Evolutionary conservation across 2,113 vertebrate species (phyloP), one percentile per base, ranked within the genome.

Genomic region (Oceanodroma tethys): DNA sequence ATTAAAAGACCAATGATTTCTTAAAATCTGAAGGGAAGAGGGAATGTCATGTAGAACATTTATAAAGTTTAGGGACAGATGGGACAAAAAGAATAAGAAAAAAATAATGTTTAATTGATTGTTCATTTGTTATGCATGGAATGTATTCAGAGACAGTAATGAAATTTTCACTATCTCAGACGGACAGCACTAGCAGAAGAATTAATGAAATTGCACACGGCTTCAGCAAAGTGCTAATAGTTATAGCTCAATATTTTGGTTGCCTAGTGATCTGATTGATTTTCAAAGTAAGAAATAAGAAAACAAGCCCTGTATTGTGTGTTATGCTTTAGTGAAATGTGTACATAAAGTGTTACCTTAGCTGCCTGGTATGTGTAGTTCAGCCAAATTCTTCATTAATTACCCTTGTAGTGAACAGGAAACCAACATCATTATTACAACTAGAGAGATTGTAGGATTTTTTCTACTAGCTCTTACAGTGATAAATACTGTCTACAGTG

Each of bases 361-460:
- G 76, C 75, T 86, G 56, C n/a, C 66, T 97, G 95, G 91, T 96
- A 96, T 90, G 78, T 81, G 32, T 65, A 78, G 71, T 88, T 75
- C 83, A 96, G 87, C 59, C 93, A 96, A 97, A 98, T 96, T 94
- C 95, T 97, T 97, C 74, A 87, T 90, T 98, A 97, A 96, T 96
- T 93, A 95, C 52, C 90, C 70, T 92, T 91, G 30, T 81, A 91
- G 68, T 45, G 65, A 96, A 86, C 73, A 96, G 93, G 92, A 97
- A 97, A 72, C 56, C 63, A 92, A 62, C 93, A 96, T 89, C 48
- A 91, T 91, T 96, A 92, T 70, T 95, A 86, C 82, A 97, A 45
- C 91, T 91, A 55, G 27, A 95, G 74, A 95, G 71, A 86, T 18
- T 70, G 43, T 60, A 65, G 45, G 56, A 87, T 81, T 95, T 94